A percentile compares a stretch with the other conserved stretches of the same genome.
Evolutionary conservation across 92 coral and sea anemone species (phyloP).

Genomic region (Actinernus sp.): DNA sequence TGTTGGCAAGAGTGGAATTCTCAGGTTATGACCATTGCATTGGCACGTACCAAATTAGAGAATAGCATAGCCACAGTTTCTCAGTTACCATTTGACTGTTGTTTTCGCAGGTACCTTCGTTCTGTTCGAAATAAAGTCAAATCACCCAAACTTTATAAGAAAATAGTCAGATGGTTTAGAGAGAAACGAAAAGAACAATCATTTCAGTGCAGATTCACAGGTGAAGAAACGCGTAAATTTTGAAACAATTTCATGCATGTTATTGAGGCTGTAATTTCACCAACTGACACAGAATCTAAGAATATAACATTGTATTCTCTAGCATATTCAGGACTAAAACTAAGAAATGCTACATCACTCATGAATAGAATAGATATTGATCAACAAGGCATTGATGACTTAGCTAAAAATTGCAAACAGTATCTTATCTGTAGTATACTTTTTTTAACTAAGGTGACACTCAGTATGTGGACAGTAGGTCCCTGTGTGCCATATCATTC

Average conservation of each 20-base stretch:
- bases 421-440: slow-evolving; percentile 66
- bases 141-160: slow-evolving; percentile 73
- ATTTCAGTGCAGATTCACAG: slow-evolving; percentile 70
- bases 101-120: slow-evolving; percentile 79
- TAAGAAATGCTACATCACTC: slow-evolving; percentile 62
- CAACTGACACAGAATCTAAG: slow-evolving; percentile 41
- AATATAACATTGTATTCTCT: slow-evolving; percentile 36
- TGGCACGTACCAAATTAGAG: slow-evolving; percentile 52
- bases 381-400: slow-evolving; percentile 58
- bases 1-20: slow-evolving; percentile 81
- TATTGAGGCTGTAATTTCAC: slow-evolving; percentile 57
- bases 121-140: slow-evolving; percentile 73
- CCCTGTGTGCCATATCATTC: slow-evolving; percentile 75
- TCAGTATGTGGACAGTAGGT: slow-evolving; percentile 82
- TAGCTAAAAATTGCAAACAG: slow-evolving; percentile 58
- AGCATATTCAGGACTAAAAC: slow-evolving; percentile 55
- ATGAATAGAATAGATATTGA: slow-evolving; percentile 72
- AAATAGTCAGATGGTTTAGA: slow-evolving; percentile 65
- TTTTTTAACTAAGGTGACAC: slow-evolving; percentile 56
- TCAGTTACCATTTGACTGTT: slow-evolving; percentile 74
- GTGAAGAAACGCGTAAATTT: slow-evolving; percentile 75
- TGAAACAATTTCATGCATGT: slow-evolving; percentile 61
- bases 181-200: slow-evolving; percentile 48
- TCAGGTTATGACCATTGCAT: slow-evolving; percentile 74
- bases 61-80: slow-evolving; percentile 51